Evolutionary conservation across 2,113 vertebrate species (phyloP).

Genomic region (Podarcis raffonei): DNA sequence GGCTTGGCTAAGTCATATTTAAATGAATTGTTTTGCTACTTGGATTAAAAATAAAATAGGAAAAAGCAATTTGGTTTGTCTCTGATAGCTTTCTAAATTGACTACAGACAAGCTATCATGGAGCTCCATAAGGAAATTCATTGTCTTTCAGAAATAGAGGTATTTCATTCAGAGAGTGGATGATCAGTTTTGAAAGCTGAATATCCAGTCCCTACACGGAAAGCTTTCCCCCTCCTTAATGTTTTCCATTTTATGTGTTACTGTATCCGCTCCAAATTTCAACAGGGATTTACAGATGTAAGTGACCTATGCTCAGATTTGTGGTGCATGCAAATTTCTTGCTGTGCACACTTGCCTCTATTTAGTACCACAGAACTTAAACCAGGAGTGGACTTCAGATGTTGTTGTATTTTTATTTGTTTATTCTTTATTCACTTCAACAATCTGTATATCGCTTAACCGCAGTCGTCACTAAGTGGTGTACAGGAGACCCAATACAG

Average conservation of each 20-base stretch:
- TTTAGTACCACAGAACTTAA: neutral
- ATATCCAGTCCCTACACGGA: neutral
- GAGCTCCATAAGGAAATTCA: neutral
- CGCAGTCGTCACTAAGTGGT: too few species aligned
- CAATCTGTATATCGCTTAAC: too few species aligned
- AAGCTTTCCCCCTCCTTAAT: neutral
- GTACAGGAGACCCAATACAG: too few species aligned
- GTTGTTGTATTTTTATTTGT: too few species aligned
- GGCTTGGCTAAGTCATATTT: constrained; percentile 18
- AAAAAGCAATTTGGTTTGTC: constrained; percentile 11
- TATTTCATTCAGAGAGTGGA: constrained; percentile 1
- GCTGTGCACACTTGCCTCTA: accelerated
- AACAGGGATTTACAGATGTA: neutral
- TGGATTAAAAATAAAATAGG: constrained; percentile 33
- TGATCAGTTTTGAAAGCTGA: constrained; percentile 2
- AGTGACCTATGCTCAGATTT: neutral
- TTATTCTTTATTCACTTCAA: too few species aligned
- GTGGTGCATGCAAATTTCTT: accelerated
- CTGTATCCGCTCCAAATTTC: neutral
- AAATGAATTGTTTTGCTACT: constrained; percentile 4
- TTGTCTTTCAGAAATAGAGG: neutral
- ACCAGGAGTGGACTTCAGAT: too few species aligned
- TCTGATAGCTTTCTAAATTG: constrained; percentile 38
- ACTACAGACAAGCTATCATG: neutral
- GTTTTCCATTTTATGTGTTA: neutral